Conservation (phyloP, 2,888 invertebrate genomes). For the Platycheirus rosarum region DNA sequence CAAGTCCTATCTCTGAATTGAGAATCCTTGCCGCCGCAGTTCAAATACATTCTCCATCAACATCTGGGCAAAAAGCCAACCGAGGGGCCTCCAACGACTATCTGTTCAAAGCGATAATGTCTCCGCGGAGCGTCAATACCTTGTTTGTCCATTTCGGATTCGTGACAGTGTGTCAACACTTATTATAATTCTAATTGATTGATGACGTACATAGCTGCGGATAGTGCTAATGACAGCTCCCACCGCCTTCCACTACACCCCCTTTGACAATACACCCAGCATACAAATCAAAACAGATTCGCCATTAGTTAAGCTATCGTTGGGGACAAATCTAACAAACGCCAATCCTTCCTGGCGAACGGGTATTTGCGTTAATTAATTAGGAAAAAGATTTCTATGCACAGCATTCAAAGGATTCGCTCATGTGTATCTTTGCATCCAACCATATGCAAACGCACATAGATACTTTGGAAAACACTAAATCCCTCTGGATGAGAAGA, state of each 20-base stretch:
- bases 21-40: neutral
- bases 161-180: slow-evolving; percentile 57
- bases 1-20: slow-evolving; percentile 16
- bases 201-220: slow-evolving; percentile 32
- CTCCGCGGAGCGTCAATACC: slow-evolving; percentile 32
- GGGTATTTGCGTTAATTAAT: slow-evolving; percentile 43
- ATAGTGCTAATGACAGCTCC: slow-evolving; percentile 29
- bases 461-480: neutral
- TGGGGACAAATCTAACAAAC: slow-evolving; percentile 6
- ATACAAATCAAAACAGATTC: slow-evolving; percentile 20
- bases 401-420: slow-evolving; percentile 38
- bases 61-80: slow-evolving; percentile 12
- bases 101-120: slow-evolving; percentile 40
- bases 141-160: slow-evolving; percentile 33
- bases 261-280: neutral
- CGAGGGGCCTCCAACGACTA: no score
- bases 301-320: slow-evolving; percentile 34
- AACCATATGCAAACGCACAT: neutral
- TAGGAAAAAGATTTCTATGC: slow-evolving; percentile 35
- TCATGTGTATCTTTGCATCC: slow-evolving; percentile 7
- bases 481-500: neutral
- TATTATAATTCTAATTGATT: slow-evolving; percentile 62
- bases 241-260: neutral
- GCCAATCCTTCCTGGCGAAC: slow-evolving; percentile 20
- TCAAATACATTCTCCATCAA: neutral